Conservation (phyloP, 2,888 invertebrate genomes). For the Malacosoma neustria region DNA sequence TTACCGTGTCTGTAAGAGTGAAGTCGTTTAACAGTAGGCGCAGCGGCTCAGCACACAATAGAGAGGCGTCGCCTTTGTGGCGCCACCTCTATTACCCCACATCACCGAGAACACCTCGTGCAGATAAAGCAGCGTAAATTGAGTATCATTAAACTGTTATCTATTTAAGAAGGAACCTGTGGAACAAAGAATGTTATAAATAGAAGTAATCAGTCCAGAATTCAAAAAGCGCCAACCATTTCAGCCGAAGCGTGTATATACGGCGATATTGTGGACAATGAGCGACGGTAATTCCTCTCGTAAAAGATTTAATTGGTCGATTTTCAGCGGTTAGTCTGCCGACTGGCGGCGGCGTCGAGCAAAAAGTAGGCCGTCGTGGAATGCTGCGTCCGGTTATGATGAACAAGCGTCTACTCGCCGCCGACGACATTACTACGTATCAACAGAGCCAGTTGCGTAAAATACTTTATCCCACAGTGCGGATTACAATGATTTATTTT, state of each 20-base stretch:
- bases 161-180: not conserved
- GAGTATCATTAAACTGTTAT: slow-evolving; percentile 36
- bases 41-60: slow-evolving; percentile 34
- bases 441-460: slow-evolving; percentile 69
- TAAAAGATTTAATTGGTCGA: slow-evolving; percentile 66
- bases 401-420: slow-evolving; percentile 58
- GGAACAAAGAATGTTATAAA: not conserved
- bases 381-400: slow-evolving; percentile 62
- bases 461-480: slow-evolving; percentile 54
- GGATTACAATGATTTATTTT: slow-evolving; percentile 60
- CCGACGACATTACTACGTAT: slow-evolving; percentile 43
- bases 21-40: too few species aligned
- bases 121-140: slow-evolving; percentile 38
- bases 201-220: slow-evolving; percentile 1
- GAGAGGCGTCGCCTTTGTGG: slow-evolving; percentile 32
- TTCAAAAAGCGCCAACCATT: slow-evolving; percentile 1
- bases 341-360: slow-evolving; percentile 37
- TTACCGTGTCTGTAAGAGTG: too few species aligned
- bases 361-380: slow-evolving; percentile 69
- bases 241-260: slow-evolving; percentile 11
- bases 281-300: slow-evolving; percentile 56
- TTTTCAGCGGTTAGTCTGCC: slow-evolving; percentile 34
- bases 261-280: slow-evolving; percentile 35
- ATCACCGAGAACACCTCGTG: slow-evolving; percentile 33
- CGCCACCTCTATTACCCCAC: slow-evolving; percentile 50